phyloP scores from a whole-genome alignment of 2,888 invertebrate species.

The Sesia bembeciformis region DNA sequence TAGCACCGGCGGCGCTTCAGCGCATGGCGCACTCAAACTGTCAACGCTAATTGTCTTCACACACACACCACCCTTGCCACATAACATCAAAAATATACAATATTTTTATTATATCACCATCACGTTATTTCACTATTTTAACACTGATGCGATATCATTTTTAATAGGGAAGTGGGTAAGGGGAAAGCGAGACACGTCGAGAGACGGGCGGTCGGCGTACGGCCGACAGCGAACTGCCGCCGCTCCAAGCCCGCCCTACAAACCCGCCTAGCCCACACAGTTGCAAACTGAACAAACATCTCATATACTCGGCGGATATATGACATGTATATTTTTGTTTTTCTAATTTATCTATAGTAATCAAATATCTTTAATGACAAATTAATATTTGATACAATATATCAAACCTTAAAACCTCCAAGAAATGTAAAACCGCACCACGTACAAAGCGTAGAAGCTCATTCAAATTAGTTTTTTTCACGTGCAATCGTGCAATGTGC shows the following conservation, averaged over 20 bases:
- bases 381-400: too few species aligned
- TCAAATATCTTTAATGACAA: too few species aligned
- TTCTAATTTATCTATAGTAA: too few species aligned
- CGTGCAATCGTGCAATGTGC: too few species aligned
- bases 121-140: neutral
- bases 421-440: too few species aligned
- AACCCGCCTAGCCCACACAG: slow-evolving; percentile 55
- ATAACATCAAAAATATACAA: slow-evolving; percentile 1
- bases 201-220: slow-evolving; percentile 44
- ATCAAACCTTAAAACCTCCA: too few species aligned
- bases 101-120: neutral
- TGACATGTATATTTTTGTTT: too few species aligned
- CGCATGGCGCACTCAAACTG: slow-evolving; percentile 52
- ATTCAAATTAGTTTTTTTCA: too few species aligned
- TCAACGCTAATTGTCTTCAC: slow-evolving; percentile 27
- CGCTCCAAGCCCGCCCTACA: slow-evolving; percentile 42
- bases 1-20: slow-evolving; percentile 52
- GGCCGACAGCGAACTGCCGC: slow-evolving; percentile 60
- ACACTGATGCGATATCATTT: slow-evolving; percentile 13
- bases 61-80: slow-evolving; percentile 16
- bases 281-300: slow-evolving; percentile 41
- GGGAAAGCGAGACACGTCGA: slow-evolving; percentile 1
- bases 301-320: too few species aligned
- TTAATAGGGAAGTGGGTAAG: slow-evolving; percentile 14
- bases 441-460: too few species aligned